Evolutionary conservation across 2,888 invertebrate species (phyloP).

Genomic region (Drosophila pegasa): DNA sequence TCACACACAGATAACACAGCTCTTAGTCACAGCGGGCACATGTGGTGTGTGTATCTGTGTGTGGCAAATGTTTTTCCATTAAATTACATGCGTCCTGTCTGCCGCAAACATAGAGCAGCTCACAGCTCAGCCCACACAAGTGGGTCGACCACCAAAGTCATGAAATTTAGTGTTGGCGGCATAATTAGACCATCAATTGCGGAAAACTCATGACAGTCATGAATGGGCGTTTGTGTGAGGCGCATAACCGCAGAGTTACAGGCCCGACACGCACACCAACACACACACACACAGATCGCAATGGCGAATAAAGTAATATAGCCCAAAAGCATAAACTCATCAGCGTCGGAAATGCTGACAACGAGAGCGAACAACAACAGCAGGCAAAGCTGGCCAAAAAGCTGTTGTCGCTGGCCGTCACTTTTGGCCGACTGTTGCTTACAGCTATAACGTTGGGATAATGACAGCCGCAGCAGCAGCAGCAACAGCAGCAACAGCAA

Average conservation of each 20-base stretch:
- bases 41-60: conserved; percentile 15
- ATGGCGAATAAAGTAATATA: conserved; percentile 74
- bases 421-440: conserved; percentile 67
- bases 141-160: conserved; percentile 70
- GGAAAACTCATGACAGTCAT: conserved; percentile 82
- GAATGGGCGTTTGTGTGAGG: conserved; percentile 60
- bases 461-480: conserved; percentile 34
- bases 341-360: conserved; percentile 76
- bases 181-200: conserved; percentile 85
- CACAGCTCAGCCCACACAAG: conserved; percentile 19
- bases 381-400: conserved; percentile 47
- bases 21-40: conserved; percentile 2
- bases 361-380: conserved; percentile 39
- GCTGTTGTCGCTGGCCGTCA: conserved; percentile 60
- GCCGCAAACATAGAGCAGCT: conserved; percentile 13
- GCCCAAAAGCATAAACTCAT: conserved; percentile 80
- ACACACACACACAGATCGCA: conserved; percentile 25
- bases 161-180: conserved; percentile 81
- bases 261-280: conserved; percentile 15
- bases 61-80: conserved; percentile 72
- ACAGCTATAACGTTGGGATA: conserved; percentile 43
- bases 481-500: conserved; percentile 15
- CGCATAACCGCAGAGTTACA: conserved; percentile 55
- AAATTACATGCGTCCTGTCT: conserved; percentile 58
- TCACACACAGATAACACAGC: conserved; percentile 38